phyloP scores from a whole-genome alignment of 2,113 vertebrate species.

The Platichthys stellatus region DNA sequence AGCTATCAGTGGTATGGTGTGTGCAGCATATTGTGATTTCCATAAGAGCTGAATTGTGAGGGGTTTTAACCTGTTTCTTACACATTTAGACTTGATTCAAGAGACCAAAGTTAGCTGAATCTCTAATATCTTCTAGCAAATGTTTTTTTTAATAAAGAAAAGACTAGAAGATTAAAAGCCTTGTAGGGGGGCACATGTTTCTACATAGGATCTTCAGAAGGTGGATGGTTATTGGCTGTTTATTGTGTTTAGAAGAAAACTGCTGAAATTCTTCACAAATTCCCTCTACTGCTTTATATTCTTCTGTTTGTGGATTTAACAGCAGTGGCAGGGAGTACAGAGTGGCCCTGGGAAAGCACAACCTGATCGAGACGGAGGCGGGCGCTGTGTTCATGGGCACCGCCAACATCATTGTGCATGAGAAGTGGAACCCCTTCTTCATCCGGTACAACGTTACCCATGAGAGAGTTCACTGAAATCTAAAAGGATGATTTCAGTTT shows the following conservation, averaged over 20 bases:
- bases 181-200: background rate
- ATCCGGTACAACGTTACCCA: conserved; percentile 64
- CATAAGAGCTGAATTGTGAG: no score
- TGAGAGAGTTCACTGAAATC: background rate
- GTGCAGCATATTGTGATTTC: no score
- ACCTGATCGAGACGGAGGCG: conserved; percentile 74
- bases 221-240: no score
- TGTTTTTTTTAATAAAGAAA: no score
- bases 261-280: background rate
- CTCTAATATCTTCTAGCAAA: no score
- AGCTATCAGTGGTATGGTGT: background rate
- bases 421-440: conserved; percentile 80
- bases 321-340: conserved; percentile 77
- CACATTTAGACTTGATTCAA: no score
- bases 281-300: background rate
- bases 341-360: conserved; percentile 85
- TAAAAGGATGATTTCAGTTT: background rate
- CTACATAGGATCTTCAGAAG: background rate
- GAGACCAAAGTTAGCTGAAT: no score
- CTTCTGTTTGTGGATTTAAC: background rate
- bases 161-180: background rate
- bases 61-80: background rate
- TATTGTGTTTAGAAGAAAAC: no score
- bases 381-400: conserved; percentile 70
- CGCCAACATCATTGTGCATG: conserved; percentile 80